phyloP scores from a whole-genome alignment of 1,140 invertebrate species.

The Lanistes nyassanus region DNA sequence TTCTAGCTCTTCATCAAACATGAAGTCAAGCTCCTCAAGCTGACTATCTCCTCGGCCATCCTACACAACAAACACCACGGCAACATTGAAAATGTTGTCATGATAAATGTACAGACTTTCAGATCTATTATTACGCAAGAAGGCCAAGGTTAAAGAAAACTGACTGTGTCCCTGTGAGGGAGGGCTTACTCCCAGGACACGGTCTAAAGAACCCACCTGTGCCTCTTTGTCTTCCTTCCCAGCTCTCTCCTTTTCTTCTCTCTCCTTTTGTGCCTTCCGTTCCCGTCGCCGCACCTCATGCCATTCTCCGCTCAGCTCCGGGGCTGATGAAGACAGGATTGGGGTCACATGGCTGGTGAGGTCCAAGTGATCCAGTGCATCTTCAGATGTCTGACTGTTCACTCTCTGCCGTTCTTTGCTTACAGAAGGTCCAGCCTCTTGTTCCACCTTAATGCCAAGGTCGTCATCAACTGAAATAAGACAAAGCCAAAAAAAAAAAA shows the following conservation, averaged over 20 bases:
- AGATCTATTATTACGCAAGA: no score
- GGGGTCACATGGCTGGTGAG: slow-evolving; percentile 26
- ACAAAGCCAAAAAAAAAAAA: neutral
- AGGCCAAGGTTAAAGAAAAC: no score
- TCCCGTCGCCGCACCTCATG: slow-evolving; percentile 56
- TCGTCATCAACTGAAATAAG: neutral
- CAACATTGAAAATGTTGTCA: neutral
- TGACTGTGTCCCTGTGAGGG: no score
- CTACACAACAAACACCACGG: neutral
- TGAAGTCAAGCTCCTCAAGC: slow-evolving; percentile 92
- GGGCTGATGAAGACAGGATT: slow-evolving; percentile 57
- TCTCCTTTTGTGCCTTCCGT: slow-evolving; percentile 30
- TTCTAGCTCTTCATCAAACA: slow-evolving; percentile 96
- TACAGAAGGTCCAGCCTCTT: neutral
- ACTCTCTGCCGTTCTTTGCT: slow-evolving; percentile 14
- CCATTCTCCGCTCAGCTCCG: slow-evolving; percentile 59
- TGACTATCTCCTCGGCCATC: slow-evolving; percentile 63
- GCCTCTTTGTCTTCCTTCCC: slow-evolving; percentile 22
- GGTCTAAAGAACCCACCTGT: no score
- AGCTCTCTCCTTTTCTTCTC: slow-evolving; percentile 28
- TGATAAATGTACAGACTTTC: neutral
- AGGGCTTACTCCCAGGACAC: no score
- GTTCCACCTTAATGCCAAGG: neutral
- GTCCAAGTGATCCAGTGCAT: slow-evolving; percentile 2
- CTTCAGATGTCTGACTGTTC: slow-evolving; percentile 11